Percentiles rank a stretch among this genome's conserved stretches.
These are phyloP conservation scores for Cheracebus regulus DNA, from an alignment of 2,797 vertebrate species.

Conservation along the genomic window DNA sequence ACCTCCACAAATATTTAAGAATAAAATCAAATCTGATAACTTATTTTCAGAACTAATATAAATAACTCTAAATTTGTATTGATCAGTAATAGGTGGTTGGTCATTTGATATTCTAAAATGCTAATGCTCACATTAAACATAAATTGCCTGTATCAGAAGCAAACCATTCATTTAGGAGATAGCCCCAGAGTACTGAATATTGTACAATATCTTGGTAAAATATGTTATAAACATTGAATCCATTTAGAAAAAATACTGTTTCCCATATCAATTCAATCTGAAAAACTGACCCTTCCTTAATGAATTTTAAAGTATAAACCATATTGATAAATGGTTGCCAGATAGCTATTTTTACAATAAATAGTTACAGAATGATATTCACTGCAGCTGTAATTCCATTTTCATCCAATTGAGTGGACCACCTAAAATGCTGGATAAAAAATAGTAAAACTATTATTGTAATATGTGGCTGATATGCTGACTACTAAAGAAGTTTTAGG, in stretches of 20 bases:
- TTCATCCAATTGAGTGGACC: neutral
- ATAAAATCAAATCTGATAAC: neutral
- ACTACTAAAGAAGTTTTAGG: neutral
- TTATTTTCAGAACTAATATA: neutral
- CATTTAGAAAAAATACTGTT: neutral
- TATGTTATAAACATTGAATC: conserved; percentile 5
- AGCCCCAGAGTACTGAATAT: neutral
- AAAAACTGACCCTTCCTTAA: neutral
- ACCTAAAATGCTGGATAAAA: neutral
- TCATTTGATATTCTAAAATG: conserved; percentile 26
- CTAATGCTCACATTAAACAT: conserved; percentile 37
- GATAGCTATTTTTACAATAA: neutral
- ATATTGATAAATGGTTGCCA: neutral
- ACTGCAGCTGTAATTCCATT: neutral
- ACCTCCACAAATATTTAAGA: neutral
- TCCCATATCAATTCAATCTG: neutral
- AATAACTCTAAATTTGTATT: neutral
- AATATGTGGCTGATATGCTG: neutral
- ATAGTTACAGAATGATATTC: neutral
- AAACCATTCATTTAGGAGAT: neutral
- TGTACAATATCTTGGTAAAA: neutral
- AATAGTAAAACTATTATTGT: neutral
- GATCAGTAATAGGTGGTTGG: neutral
- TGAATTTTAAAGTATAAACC: neutral
- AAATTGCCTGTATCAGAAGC: conserved; percentile 7